These are phyloP conservation scores for Centropristis striata DNA, from an alignment of 2,113 vertebrate genomes.

Conservation along the genomic window DNA sequence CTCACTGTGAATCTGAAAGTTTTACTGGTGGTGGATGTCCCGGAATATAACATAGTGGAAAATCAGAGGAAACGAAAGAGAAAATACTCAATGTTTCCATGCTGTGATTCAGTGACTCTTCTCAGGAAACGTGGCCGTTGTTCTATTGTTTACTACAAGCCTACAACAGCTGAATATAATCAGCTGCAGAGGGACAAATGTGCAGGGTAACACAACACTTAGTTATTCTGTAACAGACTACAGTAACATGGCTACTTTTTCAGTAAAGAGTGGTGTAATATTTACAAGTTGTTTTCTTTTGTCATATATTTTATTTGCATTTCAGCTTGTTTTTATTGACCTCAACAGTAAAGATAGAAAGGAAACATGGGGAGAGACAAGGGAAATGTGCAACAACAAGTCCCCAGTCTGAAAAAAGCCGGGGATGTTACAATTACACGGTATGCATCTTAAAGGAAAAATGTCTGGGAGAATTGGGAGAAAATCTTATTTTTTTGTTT, in stretches of 20 bases:
- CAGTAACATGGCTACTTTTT: too few species aligned
- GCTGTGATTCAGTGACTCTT: conserved; percentile 1
- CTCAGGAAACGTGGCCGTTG: conserved; percentile 19
- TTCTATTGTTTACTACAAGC: conserved; percentile 8
- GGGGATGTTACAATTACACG: too few species aligned
- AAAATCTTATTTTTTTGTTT: too few species aligned
- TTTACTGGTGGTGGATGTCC: conserved; percentile 4
- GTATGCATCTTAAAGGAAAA: too few species aligned
- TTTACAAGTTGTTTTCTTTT: not conserved
- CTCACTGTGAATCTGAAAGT: not conserved
- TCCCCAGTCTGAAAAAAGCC: too few species aligned
- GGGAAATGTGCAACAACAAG: too few species aligned
- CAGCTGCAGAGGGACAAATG: conserved; percentile 18
- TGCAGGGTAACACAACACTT: not conserved
- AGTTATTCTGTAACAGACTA: not conserved
- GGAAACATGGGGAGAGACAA: not conserved
- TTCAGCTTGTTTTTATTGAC: not conserved
- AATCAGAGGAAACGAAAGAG: not conserved
- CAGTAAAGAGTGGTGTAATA: not conserved
- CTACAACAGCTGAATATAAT: conserved; percentile 31
- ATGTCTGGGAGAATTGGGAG: too few species aligned
- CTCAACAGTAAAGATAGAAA: not conserved
- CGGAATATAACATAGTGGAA: conserved; percentile 18
- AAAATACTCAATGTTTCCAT: conserved; percentile 11
- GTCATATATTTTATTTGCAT: not conserved